Base-by-base conservation (phyloP, 2,888 invertebrate genomes). In the Lasioglossum malachurum region DNA sequence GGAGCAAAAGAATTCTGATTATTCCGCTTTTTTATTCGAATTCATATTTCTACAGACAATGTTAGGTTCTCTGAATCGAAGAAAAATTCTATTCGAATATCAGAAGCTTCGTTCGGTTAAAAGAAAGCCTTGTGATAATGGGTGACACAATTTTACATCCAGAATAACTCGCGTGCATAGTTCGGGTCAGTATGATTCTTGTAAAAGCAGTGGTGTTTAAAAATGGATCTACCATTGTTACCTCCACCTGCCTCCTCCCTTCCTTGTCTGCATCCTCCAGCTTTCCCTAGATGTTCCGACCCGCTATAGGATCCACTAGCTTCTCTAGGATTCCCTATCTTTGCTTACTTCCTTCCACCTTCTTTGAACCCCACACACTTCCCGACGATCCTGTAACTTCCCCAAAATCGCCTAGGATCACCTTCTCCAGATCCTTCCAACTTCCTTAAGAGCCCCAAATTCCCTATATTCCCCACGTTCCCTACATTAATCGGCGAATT, bases 1-100 rank as follows among this genome's bases (percentile, higher is more conserved):
- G 8, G 27, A 7, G 35, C n/a, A 16, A 44, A 77, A 75, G 71
- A 86, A 69, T 84, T 76, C 72, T 31, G 46, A 41, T 71, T 71
- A 41, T 38, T 41, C 41, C 71, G 41, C 41, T 23, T 41, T 41
- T 41, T 71, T n/a, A 38, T 74, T 44, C 19, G 60, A 16, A 75
- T 19, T 44, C 60, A 57, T 64, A 3, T 76, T 64, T 44, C 44
- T 19, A 12, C 35, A 10, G 60, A 41, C 44, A 27, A 41, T 64
- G n/a, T 53, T 57, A 38, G 14, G 38, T 8, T 69, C 10, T 35
- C 38, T 23, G 69, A 69, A 38, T 69, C 38, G 69, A 69, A 38
- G 69, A 69, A 69, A 69, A 69, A 38, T 69, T 38, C 16, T 31
- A 64, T 31, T 64, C 19, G 31, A 64, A 7, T 31, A 64, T 64